These are phyloP conservation scores for Rhadinocentrus ornatus DNA, from an alignment of 2,797 vertebrate genomes.

Conservation along the genomic window DNA sequence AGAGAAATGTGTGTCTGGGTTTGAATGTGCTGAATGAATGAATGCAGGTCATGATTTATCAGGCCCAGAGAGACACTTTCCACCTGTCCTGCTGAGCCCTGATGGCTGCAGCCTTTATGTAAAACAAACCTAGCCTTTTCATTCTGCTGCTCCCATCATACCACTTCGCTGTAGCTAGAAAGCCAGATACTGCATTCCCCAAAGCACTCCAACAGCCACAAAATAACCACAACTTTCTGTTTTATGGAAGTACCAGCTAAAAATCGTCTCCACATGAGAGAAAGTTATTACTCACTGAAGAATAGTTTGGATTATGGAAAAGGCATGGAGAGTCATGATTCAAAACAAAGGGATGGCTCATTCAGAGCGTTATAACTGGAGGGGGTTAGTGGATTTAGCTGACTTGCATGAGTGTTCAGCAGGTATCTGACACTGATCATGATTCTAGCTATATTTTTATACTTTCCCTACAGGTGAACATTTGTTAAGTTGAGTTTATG, in stretches of 20 bases:
- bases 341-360: slow-evolving; percentile 73
- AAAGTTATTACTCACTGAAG: slow-evolving; percentile 75
- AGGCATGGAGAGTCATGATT: slow-evolving; percentile 66
- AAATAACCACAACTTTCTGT: slow-evolving; percentile 75
- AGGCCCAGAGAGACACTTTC: slow-evolving; percentile 72
- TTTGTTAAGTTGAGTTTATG: slow-evolving; percentile 70
- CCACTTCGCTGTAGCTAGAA: slow-evolving; percentile 48
- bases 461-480: slow-evolving; percentile 63
- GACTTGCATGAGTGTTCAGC: slow-evolving; percentile 63
- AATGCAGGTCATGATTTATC: slow-evolving; percentile 82
- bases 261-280: slow-evolving; percentile 68
- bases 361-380: slow-evolving; percentile 64
- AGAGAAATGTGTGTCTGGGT: slow-evolving; percentile 78
- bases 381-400: slow-evolving; percentile 72
- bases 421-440: slow-evolving; percentile 67
- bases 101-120: slow-evolving; percentile 83
- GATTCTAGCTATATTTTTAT: slow-evolving; percentile 68
- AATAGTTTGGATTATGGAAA: slow-evolving; percentile 67
- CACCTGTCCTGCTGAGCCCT: slow-evolving; percentile 78
- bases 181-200: slow-evolving; percentile 72
- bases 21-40: slow-evolving; percentile 84
- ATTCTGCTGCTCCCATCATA: slow-evolving; percentile 74
- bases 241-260: slow-evolving; percentile 75
- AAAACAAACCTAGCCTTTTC: slow-evolving; percentile 84
- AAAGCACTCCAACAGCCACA: slow-evolving; percentile 67